phyloP scores from a whole-genome alignment of 2,888 invertebrate species.

The Leucophora obtusa region DNA sequence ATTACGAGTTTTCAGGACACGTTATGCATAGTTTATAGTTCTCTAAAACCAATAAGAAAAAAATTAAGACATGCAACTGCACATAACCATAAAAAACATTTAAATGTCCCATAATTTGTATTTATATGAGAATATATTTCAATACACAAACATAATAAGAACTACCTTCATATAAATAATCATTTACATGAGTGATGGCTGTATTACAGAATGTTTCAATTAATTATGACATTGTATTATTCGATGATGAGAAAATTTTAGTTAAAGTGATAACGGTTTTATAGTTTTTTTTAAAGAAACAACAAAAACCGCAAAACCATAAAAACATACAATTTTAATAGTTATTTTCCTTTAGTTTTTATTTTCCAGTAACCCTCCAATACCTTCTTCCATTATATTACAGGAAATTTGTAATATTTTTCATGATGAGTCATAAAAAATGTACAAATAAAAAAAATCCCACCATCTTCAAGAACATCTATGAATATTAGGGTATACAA shows the following conservation, averaged over 20 bases:
- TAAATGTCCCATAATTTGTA: not conserved
- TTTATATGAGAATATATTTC: not conserved
- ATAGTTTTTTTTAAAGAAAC: not conserved
- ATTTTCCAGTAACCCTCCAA: not conserved
- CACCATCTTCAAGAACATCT: not conserved
- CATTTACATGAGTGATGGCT: not conserved
- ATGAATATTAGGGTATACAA: not conserved
- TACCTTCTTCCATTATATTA: not conserved
- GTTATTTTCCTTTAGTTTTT: not conserved
- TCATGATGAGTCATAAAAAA: not conserved
- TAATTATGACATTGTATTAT: not conserved
- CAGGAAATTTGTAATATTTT: not conserved
- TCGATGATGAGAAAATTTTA: not conserved
- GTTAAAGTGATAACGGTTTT: not conserved
- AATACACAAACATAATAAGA: not conserved
- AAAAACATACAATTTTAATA: constrained; percentile 13
- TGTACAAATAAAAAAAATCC: not conserved
- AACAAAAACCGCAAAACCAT: constrained; percentile 22
- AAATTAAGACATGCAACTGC: not conserved
- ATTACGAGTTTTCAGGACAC: not conserved
- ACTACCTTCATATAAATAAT: too few species aligned
- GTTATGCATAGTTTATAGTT: not conserved
- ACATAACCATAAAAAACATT: not conserved
- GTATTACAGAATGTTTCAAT: not conserved
- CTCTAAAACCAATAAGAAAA: not conserved